These are phyloP conservation scores for Masticophis lateralis DNA, from an alignment of 2,797 vertebrate genomes.

Conservation along the genomic window DNA sequence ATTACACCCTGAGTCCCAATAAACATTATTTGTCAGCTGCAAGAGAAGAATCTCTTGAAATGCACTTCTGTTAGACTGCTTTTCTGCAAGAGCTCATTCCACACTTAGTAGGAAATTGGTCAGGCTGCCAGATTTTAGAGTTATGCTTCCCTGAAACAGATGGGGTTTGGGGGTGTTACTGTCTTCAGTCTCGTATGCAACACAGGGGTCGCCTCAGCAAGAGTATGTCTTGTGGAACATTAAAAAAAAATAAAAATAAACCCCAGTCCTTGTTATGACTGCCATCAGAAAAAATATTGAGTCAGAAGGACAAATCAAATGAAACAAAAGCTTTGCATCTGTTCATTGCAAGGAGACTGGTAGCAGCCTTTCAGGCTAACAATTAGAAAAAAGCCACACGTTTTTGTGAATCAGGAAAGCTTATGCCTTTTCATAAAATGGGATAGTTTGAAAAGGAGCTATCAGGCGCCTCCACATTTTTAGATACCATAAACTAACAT, in stretches of 20 bases:
- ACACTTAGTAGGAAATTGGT: slow-evolving; percentile 14
- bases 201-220: not conserved
- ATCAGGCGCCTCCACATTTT: not conserved
- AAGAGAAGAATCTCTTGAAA: slow-evolving; percentile 20
- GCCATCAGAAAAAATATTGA: not conserved
- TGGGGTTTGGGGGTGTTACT: not conserved
- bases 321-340: not conserved
- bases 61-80: slow-evolving; percentile 14
- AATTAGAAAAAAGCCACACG: not conserved
- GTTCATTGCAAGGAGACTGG: not conserved
- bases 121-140: not conserved
- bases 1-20: slow-evolving; percentile 10
- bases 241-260: not conserved
- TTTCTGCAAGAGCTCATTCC: slow-evolving; percentile 18
- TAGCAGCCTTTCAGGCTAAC: not conserved
- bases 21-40: slow-evolving; percentile 24
- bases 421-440: not conserved
- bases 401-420: not conserved
- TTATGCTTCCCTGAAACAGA: not conserved
- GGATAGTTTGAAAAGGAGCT: not conserved
- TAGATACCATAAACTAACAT: not conserved
- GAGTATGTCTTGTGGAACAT: not conserved
- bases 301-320: not conserved
- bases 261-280: not conserved
- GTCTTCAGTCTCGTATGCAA: not conserved